These are phyloP conservation scores for Junonia oenone DNA, from an alignment of 2,888 invertebrate species.

Conservation along the genomic window DNA sequence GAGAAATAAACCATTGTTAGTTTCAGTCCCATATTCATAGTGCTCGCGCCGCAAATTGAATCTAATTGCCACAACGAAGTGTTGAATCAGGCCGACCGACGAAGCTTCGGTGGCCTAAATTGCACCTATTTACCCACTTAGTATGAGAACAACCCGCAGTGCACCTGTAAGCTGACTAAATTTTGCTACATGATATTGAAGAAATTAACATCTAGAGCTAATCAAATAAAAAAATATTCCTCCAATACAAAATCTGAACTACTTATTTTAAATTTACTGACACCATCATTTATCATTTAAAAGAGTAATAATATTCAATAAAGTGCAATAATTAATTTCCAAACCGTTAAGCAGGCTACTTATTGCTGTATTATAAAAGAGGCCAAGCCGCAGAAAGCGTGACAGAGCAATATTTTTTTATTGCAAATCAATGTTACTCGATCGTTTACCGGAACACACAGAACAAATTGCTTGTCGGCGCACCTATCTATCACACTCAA, in stretches of 20 bases:
- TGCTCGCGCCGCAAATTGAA: conserved; percentile 66
- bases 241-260: not conserved
- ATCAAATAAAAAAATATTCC: not conserved
- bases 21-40: conserved; percentile 57
- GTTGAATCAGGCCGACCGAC: conserved; percentile 69
- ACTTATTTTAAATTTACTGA: not conserved
- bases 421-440: conserved; percentile 61
- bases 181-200: not conserved
- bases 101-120: conserved; percentile 62
- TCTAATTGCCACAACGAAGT: conserved; percentile 77
- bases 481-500: conserved; percentile 21
- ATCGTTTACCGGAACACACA: conserved; percentile 53
- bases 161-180: conserved; percentile 59
- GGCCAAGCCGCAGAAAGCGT: conserved; percentile 52
- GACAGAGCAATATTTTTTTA: conserved; percentile 64
- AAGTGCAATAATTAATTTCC: conserved; percentile 8
- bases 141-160: conserved; percentile 62
- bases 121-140: conserved; percentile 72
- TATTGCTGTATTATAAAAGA: conserved; percentile 41
- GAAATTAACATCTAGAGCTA: not conserved
- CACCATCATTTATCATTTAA: not conserved
- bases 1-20: conserved; percentile 64
- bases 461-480: conserved; percentile 52
- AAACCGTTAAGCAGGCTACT: conserved; percentile 8
- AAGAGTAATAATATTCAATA: not conserved